Base-by-base conservation (phyloP, 2,113 vertebrate species). In the Parus major region DNA sequence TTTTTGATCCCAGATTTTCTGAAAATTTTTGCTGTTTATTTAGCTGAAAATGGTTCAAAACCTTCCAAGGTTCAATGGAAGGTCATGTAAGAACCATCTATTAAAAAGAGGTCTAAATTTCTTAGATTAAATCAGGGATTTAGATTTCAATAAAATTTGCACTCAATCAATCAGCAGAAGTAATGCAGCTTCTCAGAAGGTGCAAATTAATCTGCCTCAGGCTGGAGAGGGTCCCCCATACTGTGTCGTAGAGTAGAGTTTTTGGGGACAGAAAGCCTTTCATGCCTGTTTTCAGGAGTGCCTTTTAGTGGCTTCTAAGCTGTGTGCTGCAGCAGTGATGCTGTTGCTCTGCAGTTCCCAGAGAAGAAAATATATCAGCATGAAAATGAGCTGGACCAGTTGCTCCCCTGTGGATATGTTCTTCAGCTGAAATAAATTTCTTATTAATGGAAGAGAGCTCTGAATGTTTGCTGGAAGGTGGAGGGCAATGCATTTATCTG, bases 301-400 rank as follows among this genome's bases (percentile, higher is more conserved):
- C 14, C 35, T 90, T 92, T 91, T 35, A 78, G 77, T 70, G 50
- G 10, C 25, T 86, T 92, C 44, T 78, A 71, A 71, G 16, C 28
- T 33, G 15, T 56, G 69, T 4, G 42, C 52, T 93, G 77, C 76
- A 95, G 77, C n/a, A 31, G 15, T 0, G 3, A 75, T 94, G 76
- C 41, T 83, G n/a, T 53, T 89, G 36, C 80, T 95, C 65, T 86
- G 88, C 81, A 76, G 88, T 57, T 93, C 71, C 25, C 73, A 72
- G 81, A 89, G 81, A 89, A 78, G 65, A 22, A 94, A 95, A 95
- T 92, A 76, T 42, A 81, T 76, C 92, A 95, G 61, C 60, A 79
- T 78, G 65, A 95, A 93, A 86, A 93, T 79, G 73, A 93, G 83
- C 60, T 72, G 91, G 70, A 89, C 65, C n/a, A 29, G 69, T 86